These are phyloP conservation scores for Phortica okadai DNA, from an alignment of 2,888 invertebrate species.

Conservation along the genomic window DNA sequence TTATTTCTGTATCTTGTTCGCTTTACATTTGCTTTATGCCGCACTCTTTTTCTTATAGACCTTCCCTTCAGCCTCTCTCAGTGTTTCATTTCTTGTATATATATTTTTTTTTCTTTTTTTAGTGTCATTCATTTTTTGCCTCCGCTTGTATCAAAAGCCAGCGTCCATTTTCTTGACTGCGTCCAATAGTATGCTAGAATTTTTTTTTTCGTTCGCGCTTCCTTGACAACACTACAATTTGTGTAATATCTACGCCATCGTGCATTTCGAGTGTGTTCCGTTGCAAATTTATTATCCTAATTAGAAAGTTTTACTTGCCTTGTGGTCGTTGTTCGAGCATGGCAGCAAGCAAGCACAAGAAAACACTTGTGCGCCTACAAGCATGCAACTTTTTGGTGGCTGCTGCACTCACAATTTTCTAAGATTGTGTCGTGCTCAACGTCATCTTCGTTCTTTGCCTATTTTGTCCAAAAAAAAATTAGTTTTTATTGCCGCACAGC, in stretches of 20 bases:
- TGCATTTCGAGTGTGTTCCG: conserved; percentile 63
- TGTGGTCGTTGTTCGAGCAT: conserved; percentile 9
- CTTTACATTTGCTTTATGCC: conserved; percentile 43
- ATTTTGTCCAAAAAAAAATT: not conserved
- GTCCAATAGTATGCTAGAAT: conserved; percentile 20
- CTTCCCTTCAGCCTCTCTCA: not conserved
- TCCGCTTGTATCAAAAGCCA: not conserved
- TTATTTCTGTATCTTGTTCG: conserved; percentile 54
- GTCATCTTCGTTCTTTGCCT: not conserved
- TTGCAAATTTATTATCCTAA: conserved; percentile 73
- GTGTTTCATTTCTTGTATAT: not conserved
- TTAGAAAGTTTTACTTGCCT: conserved; percentile 64
- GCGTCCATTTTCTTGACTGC: not conserved
- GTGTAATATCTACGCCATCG: conserved; percentile 33
- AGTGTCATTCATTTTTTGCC: not conserved
- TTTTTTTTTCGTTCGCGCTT: conserved; percentile 51
- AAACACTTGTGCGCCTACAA: conserved; percentile 39
- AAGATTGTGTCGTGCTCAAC: not conserved
- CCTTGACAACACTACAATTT: conserved; percentile 53
- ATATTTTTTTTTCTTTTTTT: conserved; percentile 5
- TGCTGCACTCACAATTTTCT: not conserved
- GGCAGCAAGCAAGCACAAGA: not conserved
- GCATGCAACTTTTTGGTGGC: conserved; percentile 50
- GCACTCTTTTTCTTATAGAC: not conserved
- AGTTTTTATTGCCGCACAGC: conserved; percentile 59